Evolutionary conservation across 2,113 vertebrate genomes (phyloP).

Genomic region (Crotalus horridus): DNA sequence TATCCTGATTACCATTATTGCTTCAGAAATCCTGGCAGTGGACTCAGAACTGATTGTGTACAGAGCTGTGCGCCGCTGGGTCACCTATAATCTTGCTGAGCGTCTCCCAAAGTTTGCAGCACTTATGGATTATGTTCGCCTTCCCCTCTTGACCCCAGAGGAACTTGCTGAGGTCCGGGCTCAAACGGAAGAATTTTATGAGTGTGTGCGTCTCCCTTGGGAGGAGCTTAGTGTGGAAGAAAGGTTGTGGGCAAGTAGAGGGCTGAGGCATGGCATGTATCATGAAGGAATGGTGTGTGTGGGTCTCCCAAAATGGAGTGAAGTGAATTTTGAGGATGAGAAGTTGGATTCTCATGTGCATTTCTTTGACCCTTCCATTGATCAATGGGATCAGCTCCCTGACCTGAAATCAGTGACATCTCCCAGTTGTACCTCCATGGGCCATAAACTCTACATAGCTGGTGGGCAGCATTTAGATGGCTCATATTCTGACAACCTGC

Average conservation of each 20-base stretch:
- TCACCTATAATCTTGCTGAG: conserved; percentile 68
- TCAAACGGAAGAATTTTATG: background rate
- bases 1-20: conserved; percentile 73
- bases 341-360: conserved; percentile 72
- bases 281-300: conserved; percentile 80
- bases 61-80: conserved; percentile 75
- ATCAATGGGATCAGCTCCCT: conserved; percentile 78
- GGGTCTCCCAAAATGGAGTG: conserved; percentile 72
- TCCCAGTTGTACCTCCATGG: conserved; percentile 73
- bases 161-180: conserved; percentile 53
- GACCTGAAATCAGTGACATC: conserved; percentile 73
- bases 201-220: conserved; percentile 56
- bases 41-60: conserved; percentile 76
- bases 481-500: conserved; percentile 70
- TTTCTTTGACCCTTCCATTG: conserved; percentile 77
- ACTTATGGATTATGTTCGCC: conserved; percentile 74
- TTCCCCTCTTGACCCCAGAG: conserved; percentile 72
- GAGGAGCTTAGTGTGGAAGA: conserved; percentile 69
- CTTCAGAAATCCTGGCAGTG: conserved; percentile 74
- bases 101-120: conserved; percentile 74
- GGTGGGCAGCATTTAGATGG: conserved; percentile 73
- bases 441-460: conserved; percentile 72
- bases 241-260: conserved; percentile 64
- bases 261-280: conserved; percentile 78
- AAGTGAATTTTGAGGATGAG: conserved; percentile 56